These are phyloP conservation scores for Armadillidium nasatum DNA, from an alignment of 1,140 invertebrate genomes.

Conservation along the genomic window DNA sequence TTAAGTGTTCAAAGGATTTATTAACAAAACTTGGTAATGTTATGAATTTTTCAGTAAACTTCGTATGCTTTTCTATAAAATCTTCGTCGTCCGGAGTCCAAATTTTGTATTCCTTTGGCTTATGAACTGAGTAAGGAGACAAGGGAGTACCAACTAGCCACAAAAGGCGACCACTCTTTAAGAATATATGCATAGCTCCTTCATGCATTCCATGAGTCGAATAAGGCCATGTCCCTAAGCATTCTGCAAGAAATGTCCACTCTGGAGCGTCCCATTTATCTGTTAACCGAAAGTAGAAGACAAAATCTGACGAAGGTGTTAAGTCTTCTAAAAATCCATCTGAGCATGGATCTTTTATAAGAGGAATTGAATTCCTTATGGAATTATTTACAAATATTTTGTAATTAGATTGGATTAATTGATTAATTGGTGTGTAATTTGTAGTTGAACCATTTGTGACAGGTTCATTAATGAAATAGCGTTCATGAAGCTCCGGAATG, in stretches of 20 bases:
- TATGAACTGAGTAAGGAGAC: not conserved
- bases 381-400: not conserved
- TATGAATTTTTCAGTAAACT: not conserved
- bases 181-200: not conserved
- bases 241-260: not conserved
- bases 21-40: not conserved
- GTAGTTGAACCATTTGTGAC: not conserved
- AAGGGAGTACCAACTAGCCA: not conserved
- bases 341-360: not conserved
- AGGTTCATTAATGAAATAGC: not conserved
- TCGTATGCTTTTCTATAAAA: conserved; percentile 2
- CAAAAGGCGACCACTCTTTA: not conserved
- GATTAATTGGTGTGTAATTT: not conserved
- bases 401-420: not conserved
- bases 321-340: not conserved
- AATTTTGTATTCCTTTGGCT: not conserved
- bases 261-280: not conserved
- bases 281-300: not conserved
- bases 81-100: not conserved
- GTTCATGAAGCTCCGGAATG: not conserved
- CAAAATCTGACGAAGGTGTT: not conserved
- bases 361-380: not conserved
- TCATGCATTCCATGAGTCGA: not conserved
- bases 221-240: not conserved
- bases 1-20: not conserved